Percentiles rank a stretch among this genome's conserved stretches.
Conservation (phyloP, 1,140 invertebrate species). For the Schlechtendalia chinensis region DNA sequence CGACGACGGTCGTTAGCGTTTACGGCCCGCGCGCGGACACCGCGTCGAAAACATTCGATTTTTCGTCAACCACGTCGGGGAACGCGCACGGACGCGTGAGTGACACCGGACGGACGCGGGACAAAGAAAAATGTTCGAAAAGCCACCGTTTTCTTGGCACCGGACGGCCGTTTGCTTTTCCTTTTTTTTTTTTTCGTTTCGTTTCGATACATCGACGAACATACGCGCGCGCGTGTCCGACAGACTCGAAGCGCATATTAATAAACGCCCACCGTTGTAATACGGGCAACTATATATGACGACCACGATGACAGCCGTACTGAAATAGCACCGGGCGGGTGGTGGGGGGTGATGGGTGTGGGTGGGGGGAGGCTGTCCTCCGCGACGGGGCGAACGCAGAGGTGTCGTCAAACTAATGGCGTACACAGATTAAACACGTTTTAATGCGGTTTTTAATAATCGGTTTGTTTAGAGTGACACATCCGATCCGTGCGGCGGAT, state of each 20-base stretch:
- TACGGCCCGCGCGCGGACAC: neutral
- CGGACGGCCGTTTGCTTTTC: no score
- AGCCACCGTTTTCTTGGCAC: conserved; percentile 42
- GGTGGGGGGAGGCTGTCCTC: no score
- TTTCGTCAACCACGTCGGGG: conserved; percentile 16
- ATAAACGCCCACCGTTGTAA: conserved; percentile 46
- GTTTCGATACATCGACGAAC: conserved; percentile 29
- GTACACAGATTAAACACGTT: conserved; percentile 50
- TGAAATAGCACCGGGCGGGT: conserved; percentile 47
- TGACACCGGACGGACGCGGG: neutral
- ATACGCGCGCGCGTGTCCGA: neutral
- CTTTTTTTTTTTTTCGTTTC: no score
- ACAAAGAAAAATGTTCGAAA: conserved; percentile 36
- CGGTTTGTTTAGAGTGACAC: conserved; percentile 49
- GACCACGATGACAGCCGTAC: conserved; percentile 47
- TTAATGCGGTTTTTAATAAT: conserved; percentile 50
- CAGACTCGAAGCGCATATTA: conserved; percentile 43
- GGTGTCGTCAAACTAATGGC: conserved; percentile 50
- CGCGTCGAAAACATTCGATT: conserved; percentile 40
- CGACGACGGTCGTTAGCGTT: neutral
- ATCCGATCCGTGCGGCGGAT: conserved; percentile 47
- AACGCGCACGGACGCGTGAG: neutral
- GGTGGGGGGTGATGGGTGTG: no score
- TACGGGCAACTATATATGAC: conserved; percentile 42
- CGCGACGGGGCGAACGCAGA: no score